These are phyloP conservation scores for Aphelocoma coerulescens DNA, from an alignment of 2,113 vertebrate species.

Conservation along the genomic window DNA sequence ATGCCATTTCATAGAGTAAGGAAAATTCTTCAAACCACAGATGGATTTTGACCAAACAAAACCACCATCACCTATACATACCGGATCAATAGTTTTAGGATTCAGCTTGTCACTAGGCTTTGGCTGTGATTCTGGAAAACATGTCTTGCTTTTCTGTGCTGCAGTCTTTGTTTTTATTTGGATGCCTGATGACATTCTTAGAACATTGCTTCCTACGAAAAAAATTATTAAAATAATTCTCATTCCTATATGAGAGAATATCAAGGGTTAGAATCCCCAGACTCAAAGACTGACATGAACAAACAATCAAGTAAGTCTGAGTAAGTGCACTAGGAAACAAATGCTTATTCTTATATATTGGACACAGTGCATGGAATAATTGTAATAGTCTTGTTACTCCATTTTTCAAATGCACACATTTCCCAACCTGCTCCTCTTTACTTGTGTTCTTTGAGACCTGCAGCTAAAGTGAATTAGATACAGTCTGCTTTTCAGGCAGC, in stretches of 20 bases:
- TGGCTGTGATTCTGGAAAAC: conserved; percentile 51
- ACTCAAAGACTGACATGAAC: not conserved
- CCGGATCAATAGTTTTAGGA: conserved; percentile 82
- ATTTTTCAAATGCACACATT: not conserved
- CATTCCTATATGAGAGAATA: not conserved
- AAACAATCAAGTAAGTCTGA: not conserved
- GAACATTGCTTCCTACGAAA: conserved; percentile 42
- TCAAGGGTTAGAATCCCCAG: not conserved
- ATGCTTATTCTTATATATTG: not conserved
- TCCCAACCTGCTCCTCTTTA: not conserved
- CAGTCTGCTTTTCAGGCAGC: not conserved
- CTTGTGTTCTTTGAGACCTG: not conserved
- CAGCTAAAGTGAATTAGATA: not conserved
- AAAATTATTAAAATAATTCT: not conserved
- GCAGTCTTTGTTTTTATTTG: conserved; percentile 24
- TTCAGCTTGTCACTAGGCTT: conserved; percentile 81
- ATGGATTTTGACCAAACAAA: not conserved
- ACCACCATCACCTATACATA: conserved; percentile 33
- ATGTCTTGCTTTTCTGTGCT: conserved; percentile 34
- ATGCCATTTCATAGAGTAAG: not conserved
- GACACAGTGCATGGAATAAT: not conserved
- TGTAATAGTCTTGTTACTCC: not conserved
- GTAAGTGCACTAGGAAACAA: not conserved
- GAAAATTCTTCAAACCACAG: not conserved
- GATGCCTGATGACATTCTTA: conserved; percentile 43